Conservation (phyloP, 2,888 invertebrate species). For the Drosophila limbata region DNA sequence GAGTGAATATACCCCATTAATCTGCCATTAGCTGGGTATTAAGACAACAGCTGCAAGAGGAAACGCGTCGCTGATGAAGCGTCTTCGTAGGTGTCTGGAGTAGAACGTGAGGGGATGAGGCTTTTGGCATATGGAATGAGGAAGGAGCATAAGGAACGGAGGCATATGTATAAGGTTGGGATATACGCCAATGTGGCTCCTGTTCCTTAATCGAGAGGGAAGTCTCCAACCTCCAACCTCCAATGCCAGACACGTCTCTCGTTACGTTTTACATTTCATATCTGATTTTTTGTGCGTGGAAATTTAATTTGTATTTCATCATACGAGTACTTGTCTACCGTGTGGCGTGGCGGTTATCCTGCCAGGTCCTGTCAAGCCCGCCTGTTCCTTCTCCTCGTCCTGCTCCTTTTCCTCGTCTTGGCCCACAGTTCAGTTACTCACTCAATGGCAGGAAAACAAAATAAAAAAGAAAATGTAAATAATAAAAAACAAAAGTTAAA, state of each 20-base stretch:
- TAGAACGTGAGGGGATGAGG: slow-evolving; percentile 12
- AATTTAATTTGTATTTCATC: slow-evolving; percentile 80
- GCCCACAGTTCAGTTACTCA: slow-evolving; percentile 14
- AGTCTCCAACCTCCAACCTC: slow-evolving; percentile 10
- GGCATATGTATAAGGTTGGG: background rate
- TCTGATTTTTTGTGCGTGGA: slow-evolving; percentile 75
- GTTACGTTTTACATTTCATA: slow-evolving; percentile 75
- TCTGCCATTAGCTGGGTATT: slow-evolving; percentile 13
- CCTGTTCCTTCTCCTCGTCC: background rate
- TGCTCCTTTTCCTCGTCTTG: background rate
- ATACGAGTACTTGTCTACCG: slow-evolving; percentile 56
- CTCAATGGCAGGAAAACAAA: slow-evolving; percentile 14
- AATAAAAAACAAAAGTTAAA: slow-evolving; percentile 53
- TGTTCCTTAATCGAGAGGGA: background rate
- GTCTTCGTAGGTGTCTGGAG: slow-evolving; percentile 35
- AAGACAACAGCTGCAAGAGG: slow-evolving; percentile 46
- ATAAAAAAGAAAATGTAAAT: slow-evolving; percentile 20
- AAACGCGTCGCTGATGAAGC: slow-evolving; percentile 53
- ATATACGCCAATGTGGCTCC: slow-evolving; percentile 15
- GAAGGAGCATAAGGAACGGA: background rate
- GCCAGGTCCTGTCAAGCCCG: slow-evolving; percentile 13
- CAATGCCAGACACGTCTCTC: slow-evolving; percentile 13
- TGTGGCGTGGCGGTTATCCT: slow-evolving; percentile 39
- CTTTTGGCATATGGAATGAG: slow-evolving; percentile 8
- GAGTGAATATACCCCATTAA: background rate